A percentile compares a stretch with the other conserved stretches of the same genome.
Evolutionary conservation across 2,113 vertebrate species (phyloP).

Genomic region (Eudyptes chrysolophus): DNA sequence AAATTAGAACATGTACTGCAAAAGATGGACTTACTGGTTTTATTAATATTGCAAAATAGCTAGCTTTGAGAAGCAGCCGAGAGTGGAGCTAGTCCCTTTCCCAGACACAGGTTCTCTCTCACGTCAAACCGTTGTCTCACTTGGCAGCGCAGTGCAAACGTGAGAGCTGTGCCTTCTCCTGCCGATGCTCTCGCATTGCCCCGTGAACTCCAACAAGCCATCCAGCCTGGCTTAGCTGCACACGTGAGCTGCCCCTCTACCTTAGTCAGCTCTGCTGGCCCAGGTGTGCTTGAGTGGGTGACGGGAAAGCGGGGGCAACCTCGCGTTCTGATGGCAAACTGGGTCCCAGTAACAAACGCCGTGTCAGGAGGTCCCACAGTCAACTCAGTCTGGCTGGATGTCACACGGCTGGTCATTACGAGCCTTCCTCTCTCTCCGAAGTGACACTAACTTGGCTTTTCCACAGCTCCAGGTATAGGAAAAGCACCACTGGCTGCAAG

Average conservation of each 20-base stretch:
- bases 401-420: rapidly evolving
- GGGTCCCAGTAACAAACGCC: background rate
- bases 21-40: background rate
- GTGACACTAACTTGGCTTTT: background rate
- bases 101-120: background rate
- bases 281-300: background rate
- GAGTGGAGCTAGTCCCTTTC: background rate
- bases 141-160: background rate
- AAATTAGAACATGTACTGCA: background rate
- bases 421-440: background rate
- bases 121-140: background rate
- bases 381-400: background rate
- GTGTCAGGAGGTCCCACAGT: background rate
- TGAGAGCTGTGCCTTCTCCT: background rate
- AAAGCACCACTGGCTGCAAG: background rate
- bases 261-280: background rate
- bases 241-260: background rate
- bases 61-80: background rate
- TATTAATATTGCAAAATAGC: background rate
- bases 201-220: background rate
- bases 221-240: background rate
- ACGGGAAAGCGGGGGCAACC: background rate
- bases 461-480: background rate
- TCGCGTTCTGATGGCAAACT: background rate
- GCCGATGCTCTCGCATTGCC: background rate